Conservation (phyloP, 2,797 vertebrate genomes). For the Manis pentadactyla region DNA sequence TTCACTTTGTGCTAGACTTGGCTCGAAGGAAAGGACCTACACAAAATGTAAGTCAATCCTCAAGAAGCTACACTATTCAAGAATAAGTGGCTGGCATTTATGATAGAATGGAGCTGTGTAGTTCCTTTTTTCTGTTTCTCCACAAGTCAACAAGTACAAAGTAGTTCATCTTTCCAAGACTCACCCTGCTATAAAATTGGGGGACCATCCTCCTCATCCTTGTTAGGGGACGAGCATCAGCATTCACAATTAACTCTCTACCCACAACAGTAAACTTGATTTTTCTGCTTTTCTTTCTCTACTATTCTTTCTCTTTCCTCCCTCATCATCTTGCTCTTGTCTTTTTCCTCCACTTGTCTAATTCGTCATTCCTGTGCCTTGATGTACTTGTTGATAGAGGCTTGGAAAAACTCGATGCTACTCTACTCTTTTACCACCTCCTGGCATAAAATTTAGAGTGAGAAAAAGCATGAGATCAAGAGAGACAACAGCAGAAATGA, state of each 20-base stretch:
- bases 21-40: neutral
- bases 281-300: neutral
- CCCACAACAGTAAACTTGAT: neutral
- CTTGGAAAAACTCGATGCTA: neutral
- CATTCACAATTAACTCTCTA: neutral
- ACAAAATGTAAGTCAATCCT: neutral
- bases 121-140: neutral
- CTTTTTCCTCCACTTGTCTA: neutral
- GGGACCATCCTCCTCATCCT: neutral
- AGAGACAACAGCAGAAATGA: neutral
- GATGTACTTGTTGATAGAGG: neutral
- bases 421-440: neutral
- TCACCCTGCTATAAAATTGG: neutral
- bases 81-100: neutral
- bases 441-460: neutral
- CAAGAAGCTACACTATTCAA: neutral
- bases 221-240: neutral
- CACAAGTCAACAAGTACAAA: neutral
- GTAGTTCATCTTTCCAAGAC: neutral
- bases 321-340: neutral
- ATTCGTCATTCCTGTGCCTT: neutral
- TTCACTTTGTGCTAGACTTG: neutral
- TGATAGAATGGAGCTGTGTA: neutral
- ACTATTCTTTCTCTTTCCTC: neutral
- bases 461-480: neutral